Evolutionary conservation across 2,888 invertebrate species (phyloP), one percentile per base, ranked within the genome.

Genomic region (Shargacucullia verbasci): DNA sequence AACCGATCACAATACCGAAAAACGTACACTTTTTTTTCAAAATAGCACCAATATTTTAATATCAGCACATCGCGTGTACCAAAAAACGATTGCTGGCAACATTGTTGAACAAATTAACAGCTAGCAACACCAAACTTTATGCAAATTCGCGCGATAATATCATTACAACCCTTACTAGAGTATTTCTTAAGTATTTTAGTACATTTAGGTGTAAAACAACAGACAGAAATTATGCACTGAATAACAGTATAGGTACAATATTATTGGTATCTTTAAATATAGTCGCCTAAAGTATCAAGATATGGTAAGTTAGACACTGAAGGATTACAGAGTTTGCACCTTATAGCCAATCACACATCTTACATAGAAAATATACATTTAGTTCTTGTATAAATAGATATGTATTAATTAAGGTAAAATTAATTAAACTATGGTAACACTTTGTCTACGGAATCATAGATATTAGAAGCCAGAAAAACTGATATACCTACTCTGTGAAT

Each of bases 11-110:
- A 43, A 61, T 75, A 84, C 81, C 83, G 79, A 82, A 85, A 84
- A 73, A 80, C 77, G 81, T 84, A 84, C 83, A 82, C 81, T 80
- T 84, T 76, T 84, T 76, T 74, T 76, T 78, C 75, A 90, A 89
- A 91, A 91, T 93, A 93, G 93, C 92, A 93, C 92, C 93, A 92
- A 92, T 89, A 88, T 87, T 85, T 77, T 84, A 88, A 90, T 89
- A 89, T 89, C 84, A 90, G 90, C 87, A 87, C 85, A 83, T 84
- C 76, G 81, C 70, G 80, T 80, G 78, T 81, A 81, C 77, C 64
- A 69, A 80, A 76, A 70, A 81, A 75, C 77, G 73, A 82, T 76
- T 73, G 80, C 81, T 84, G 81, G 81, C 81, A 83, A 84, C 82
- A 83, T 80, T 81, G 67, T 73, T 72, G 81, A 81, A 81, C 71